Conservation (phyloP, 1,140 invertebrate species). For the Orius laevigatus region DNA sequence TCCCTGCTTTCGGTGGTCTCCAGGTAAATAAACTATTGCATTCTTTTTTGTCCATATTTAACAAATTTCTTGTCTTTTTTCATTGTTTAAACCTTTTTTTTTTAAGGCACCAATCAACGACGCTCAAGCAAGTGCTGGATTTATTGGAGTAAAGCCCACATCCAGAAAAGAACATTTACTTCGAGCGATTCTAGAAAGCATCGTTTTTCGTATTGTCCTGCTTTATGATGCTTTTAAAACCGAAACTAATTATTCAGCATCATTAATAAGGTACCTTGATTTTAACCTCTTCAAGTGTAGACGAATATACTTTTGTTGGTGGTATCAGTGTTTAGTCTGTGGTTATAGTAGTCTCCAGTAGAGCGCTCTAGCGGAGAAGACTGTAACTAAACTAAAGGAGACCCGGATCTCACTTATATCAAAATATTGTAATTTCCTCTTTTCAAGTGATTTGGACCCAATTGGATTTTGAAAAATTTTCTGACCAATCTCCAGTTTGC, state of each 20-base stretch:
- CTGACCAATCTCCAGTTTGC: too few relatives aligned
- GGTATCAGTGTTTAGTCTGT: too few relatives aligned
- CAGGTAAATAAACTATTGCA: slow-evolving; percentile 41
- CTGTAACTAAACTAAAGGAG: too few relatives aligned
- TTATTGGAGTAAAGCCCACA: slow-evolving; percentile 67
- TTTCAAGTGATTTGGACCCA: too few relatives aligned
- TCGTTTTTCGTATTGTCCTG: slow-evolving; percentile 67
- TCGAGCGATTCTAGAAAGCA: slow-evolving; percentile 68
- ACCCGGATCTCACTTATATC: too few relatives aligned
- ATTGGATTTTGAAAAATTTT: too few relatives aligned
- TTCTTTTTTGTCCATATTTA: slow-evolving; percentile 4
- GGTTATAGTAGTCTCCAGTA: too few relatives aligned
- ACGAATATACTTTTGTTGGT: too few relatives aligned
- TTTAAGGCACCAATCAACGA: slow-evolving; percentile 75
- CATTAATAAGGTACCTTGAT: slow-evolving; percentile 37
- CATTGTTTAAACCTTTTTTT: slow-evolving; percentile 7
- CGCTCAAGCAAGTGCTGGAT: slow-evolving; percentile 58
- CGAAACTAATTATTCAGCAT: slow-evolving; percentile 44
- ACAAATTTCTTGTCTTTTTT: slow-evolving; percentile 10
- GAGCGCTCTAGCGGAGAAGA: too few relatives aligned
- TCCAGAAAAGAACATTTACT: slow-evolving; percentile 64
- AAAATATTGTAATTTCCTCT: too few relatives aligned
- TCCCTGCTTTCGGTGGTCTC: slow-evolving; percentile 81
- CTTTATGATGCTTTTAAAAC: slow-evolving; percentile 49
- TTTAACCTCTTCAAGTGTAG: too few relatives aligned